Evolutionary conservation across 2,888 invertebrate genomes (phyloP), one percentile per base, ranked within the genome.

Genomic region (Pilophorus perplexus): DNA sequence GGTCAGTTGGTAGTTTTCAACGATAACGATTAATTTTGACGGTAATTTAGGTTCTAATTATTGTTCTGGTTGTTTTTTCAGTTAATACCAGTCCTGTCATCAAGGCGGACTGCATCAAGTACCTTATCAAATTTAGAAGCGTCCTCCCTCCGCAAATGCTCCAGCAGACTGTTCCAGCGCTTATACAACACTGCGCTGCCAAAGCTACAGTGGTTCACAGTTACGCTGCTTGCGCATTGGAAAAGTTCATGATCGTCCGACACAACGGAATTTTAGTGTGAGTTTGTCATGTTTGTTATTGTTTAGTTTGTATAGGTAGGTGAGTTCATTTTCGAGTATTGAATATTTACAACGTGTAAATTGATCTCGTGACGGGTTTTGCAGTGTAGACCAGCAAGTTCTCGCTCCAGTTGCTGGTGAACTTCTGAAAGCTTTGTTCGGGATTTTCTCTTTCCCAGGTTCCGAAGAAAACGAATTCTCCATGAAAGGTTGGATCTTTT

Each of bases 91-190:
- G 88, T 68, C 93, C 96, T 0, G 93, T 99, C 1, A 78, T 99
- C 27, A 96, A 96, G 77, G 96, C 98, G 0, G 98, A 97, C 77
- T 90, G 93, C 2, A 86, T 99, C 62, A 98, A 98, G 77, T 99
- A 93, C 76, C 79, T 98, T 8, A 95, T 98, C 88, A 93, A 92
- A 4, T 99, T 99, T 79, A 84, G 99, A 67, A 90, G 90, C 66
- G 84, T 97, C 73, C 80, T 99, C 69, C 90, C 93, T 0, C 83
- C 84, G 52, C 89, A 92, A 70, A 62, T 67, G 55, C 33, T 67
- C 20, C 52, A 64, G 18, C 20, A 57, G 25, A 83, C 88, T 16
- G 77, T 98, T 64, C 93, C 94, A 0, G 82, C 88, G 68, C 77
- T 97, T 73, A 85, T 94, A 33, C 82, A 84, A 12, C 89, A 93